A percentile compares a stretch with the other conserved stretches of the same genome.
Evolutionary conservation across 2,113 vertebrate genomes (phyloP).

Genomic region (Limnothrissa miodon): DNA sequence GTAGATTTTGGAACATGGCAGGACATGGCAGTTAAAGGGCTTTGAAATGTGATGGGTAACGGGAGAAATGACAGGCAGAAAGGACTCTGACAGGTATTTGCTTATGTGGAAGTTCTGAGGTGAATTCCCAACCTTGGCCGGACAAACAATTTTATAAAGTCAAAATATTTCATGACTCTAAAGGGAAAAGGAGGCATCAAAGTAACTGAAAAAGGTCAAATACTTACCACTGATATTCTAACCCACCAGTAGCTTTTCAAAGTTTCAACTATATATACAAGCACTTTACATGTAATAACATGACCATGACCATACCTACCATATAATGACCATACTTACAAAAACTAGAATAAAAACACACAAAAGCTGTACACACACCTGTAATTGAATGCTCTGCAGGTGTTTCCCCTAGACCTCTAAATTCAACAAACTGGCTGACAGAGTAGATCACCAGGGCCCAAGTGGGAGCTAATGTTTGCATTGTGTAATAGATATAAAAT

Average conservation of each 20-base stretch:
- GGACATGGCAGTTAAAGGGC: neutral
- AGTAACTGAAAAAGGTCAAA: neutral
- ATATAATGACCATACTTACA: no score
- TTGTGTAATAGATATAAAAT: constrained; percentile 45
- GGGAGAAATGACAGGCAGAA: neutral
- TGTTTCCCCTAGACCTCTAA: neutral
- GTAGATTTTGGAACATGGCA: neutral
- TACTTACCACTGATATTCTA: neutral
- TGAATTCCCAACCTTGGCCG: neutral
- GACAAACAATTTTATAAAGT: neutral
- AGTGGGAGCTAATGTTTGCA: constrained; percentile 39
- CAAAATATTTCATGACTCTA: neutral
- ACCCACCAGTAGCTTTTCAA: neutral
- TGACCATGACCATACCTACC: no score
- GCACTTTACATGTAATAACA: no score
- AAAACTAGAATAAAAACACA: no score
- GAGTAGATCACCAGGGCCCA: constrained; percentile 18
- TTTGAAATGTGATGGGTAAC: neutral
- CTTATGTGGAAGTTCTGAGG: neutral
- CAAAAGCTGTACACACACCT: no score
- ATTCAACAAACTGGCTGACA: constrained; percentile 21
- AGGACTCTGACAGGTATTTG: neutral
- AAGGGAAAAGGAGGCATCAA: neutral
- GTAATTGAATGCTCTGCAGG: neutral
- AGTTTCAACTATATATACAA: no score